Evolutionary conservation across 2,113 vertebrate genomes (phyloP).

Genomic region (Propithecus coquereli): DNA sequence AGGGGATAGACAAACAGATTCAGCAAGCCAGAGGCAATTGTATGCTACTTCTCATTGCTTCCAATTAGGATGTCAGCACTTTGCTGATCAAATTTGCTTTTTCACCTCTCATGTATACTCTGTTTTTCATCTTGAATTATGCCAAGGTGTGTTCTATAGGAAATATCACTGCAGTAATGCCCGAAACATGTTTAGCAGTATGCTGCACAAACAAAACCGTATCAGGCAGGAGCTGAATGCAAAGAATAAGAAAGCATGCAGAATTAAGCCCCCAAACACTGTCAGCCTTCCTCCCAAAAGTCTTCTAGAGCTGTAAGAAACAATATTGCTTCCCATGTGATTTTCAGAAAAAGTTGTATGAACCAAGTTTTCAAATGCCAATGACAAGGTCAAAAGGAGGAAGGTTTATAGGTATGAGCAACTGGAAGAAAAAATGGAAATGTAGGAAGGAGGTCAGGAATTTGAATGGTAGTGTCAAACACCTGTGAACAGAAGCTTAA

Average conservation of each 20-base stretch:
- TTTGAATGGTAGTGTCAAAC: neutral
- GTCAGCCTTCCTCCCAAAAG: neutral
- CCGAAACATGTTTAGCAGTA: neutral
- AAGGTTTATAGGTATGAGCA: neutral
- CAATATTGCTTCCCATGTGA: neutral
- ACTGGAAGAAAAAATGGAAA: neutral
- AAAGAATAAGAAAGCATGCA: neutral
- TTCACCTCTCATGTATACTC: neutral
- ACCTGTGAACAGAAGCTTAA: neutral
- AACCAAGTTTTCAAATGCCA: neutral
- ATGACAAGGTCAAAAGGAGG: neutral
- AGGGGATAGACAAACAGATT: neutral
- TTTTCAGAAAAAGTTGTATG: neutral
- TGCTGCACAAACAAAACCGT: neutral
- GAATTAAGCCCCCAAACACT: neutral
- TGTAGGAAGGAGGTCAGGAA: neutral
- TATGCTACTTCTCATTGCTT: neutral
- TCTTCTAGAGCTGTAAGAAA: neutral
- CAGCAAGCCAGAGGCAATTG: neutral
- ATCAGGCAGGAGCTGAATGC: neutral
- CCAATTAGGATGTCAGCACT: slow-evolving; percentile 1
- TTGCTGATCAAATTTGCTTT: neutral
- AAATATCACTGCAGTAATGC: neutral
- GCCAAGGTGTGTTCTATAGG: neutral
- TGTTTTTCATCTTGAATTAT: slow-evolving; percentile 10